Conservation (phyloP, 2,797 vertebrate species). For the Hoplostethus atlanticus region DNA sequence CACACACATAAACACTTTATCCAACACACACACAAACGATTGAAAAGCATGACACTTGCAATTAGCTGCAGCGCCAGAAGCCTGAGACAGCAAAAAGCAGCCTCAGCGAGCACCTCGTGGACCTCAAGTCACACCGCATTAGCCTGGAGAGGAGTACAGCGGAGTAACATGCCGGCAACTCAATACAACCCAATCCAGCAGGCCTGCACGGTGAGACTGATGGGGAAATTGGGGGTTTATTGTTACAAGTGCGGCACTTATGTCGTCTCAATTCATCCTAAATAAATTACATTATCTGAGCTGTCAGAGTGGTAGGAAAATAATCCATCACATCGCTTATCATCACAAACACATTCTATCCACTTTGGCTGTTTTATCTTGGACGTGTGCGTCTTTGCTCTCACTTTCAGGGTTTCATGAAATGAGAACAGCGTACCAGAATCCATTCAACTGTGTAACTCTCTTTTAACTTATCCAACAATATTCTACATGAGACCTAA, state of each 20-base stretch:
- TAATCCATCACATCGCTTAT: constrained; percentile 67
- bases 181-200: constrained; percentile 43
- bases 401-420: constrained; percentile 46
- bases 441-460: constrained; percentile 1
- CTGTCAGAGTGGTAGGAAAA: constrained; percentile 64
- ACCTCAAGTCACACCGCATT: constrained; percentile 59
- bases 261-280: constrained; percentile 52
- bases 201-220: constrained; percentile 28
- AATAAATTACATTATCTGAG: constrained; percentile 72
- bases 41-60: constrained; percentile 59
- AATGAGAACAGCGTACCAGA: constrained; percentile 39
- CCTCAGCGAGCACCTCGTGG: constrained; percentile 47
- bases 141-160: constrained; percentile 44
- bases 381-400: constrained; percentile 26
- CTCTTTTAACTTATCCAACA: constrained; percentile 19
- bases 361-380: constrained; percentile 26
- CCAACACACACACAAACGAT: constrained; percentile 10
- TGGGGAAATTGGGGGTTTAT: constrained; percentile 49
- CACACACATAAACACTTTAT: constrained; percentile 1
- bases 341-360: constrained; percentile 66
- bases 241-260: constrained; percentile 65
- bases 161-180: constrained; percentile 50
- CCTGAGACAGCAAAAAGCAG: constrained; percentile 66
- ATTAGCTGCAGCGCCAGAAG: constrained; percentile 66
- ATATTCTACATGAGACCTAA: constrained; percentile 14